Base-by-base conservation (phyloP, 2,113 vertebrate genomes). In the Siniperca knerii region DNA sequence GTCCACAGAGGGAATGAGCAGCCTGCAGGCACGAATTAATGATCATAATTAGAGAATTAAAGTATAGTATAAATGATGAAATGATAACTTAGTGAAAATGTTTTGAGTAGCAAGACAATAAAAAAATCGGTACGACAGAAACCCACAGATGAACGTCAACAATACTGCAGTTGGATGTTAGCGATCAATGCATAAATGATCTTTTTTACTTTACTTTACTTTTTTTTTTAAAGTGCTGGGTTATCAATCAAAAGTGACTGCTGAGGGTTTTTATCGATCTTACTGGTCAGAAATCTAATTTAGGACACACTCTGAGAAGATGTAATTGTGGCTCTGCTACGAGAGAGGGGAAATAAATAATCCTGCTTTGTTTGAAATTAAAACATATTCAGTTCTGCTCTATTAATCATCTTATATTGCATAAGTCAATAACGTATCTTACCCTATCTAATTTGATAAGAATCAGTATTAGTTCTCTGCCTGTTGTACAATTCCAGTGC, bases 231-330 rank as follows among this genome's bases (percentile, higher is more conserved):
- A 54, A 54, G 68, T 40, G n/a, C 61, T 35, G 21, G 29, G 37
- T 55, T 21, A 82, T 90, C 62, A 62, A 68, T 89, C 81, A 89
- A 8, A 80, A 68, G 66, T 13, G 61, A 66, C 40, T 9, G 55
- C 33, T 79, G 16, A 48, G 25, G 8, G 16, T 61, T 75, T 75
- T 40, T 84, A 92, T 89, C 12, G 86, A 88, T 81, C 67, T 4
- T 4, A 23, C 16, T 20, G 66, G 75, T 60, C 48, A 58, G 44
- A 87, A 81, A 83, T 81, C 77, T 84, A 72, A 88, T 87, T 75
- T 69, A 64, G 57, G 35, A 46, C 57, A 42, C 33, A 12, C 15
- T 52, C 16, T 44, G 46, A 75, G 77, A 82, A 55, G 16, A 75
- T 57, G 42, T 74, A 25, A 69, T 29, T 66, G 12, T 72, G 48